These are phyloP conservation scores for Eulacestoma nigropectus DNA, from an alignment of 2,113 vertebrate species.

Conservation along the genomic window DNA sequence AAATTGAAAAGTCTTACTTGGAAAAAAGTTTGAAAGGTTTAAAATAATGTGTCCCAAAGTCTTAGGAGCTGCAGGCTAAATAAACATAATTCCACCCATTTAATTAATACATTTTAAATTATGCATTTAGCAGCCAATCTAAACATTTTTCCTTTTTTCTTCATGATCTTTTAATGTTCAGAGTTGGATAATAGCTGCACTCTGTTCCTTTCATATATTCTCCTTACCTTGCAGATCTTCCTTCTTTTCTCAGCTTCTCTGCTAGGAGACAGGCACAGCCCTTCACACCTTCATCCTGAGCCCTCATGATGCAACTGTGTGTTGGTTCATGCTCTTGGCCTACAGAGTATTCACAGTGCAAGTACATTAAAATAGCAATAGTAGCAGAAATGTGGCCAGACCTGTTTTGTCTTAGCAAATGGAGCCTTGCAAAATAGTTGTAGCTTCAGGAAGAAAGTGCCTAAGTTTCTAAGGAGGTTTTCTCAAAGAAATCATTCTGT, in stretches of 20 bases:
- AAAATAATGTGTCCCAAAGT: not conserved
- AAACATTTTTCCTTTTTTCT: not conserved
- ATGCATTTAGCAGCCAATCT: not conserved
- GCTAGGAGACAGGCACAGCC: not conserved
- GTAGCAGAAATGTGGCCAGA: constrained; percentile 34
- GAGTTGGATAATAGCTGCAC: not conserved
- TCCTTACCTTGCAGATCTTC: not conserved
- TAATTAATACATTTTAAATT: not conserved
- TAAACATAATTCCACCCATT: not conserved
- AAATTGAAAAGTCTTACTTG: not conserved
- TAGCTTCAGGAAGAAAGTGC: constrained; percentile 11
- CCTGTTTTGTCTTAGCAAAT: not conserved
- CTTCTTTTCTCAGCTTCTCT: not conserved
- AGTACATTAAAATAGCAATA: not conserved
- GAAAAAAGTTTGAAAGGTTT: not conserved
- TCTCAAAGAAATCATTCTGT: not conserved
- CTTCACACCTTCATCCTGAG: not conserved
- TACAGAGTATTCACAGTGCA: not conserved
- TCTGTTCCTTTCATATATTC: not conserved
- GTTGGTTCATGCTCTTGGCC: not conserved
- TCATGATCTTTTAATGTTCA: not conserved
- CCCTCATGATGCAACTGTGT: not conserved
- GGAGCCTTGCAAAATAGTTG: not conserved
- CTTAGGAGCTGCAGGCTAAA: not conserved
- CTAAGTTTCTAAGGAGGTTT: not conserved